A percentile compares a stretch with the other conserved stretches of the same genome.
These are phyloP conservation scores for Acromyrmex echinatior DNA, from an alignment of 1,140 invertebrate genomes.

Conservation along the genomic window DNA sequence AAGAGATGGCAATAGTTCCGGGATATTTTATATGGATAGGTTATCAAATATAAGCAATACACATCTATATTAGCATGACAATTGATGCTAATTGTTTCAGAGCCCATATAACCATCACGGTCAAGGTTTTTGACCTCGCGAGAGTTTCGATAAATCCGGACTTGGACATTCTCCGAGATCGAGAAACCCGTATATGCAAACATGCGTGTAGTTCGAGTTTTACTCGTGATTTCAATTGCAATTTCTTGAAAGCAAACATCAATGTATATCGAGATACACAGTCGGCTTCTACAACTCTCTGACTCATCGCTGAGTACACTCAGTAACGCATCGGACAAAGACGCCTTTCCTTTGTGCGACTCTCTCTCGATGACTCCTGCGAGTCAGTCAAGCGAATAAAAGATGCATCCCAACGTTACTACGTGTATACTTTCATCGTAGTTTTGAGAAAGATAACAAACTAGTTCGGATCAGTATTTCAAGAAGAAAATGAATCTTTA, in stretches of 20 bases:
- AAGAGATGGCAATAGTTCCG: neutral
- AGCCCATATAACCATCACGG: neutral
- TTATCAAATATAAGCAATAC: neutral
- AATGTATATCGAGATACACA: neutral
- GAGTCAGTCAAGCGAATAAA: constrained; percentile 28
- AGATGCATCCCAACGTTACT: neutral
- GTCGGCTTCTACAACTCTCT: constrained; percentile 9
- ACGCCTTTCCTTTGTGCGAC: constrained; percentile 31
- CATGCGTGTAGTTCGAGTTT: neutral
- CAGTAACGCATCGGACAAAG: neutral
- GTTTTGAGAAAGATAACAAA: neutral
- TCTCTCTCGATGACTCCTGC: neutral
- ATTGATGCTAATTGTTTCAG: constrained; percentile 47
- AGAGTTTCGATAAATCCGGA: constrained; percentile 28
- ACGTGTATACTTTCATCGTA: neutral
- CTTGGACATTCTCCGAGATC: neutral
- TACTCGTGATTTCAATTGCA: neutral
- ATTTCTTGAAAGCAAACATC: neutral
- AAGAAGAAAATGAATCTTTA: neutral
- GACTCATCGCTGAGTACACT: neutral
- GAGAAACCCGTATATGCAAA: neutral
- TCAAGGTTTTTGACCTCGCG: constrained; percentile 51
- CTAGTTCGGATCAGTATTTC: neutral
- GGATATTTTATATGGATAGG: neutral
- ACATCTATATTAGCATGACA: neutral